Conservation (phyloP, 53 echinoderm and acorn worm genomes). For the Holothuria leucospilota region DNA sequence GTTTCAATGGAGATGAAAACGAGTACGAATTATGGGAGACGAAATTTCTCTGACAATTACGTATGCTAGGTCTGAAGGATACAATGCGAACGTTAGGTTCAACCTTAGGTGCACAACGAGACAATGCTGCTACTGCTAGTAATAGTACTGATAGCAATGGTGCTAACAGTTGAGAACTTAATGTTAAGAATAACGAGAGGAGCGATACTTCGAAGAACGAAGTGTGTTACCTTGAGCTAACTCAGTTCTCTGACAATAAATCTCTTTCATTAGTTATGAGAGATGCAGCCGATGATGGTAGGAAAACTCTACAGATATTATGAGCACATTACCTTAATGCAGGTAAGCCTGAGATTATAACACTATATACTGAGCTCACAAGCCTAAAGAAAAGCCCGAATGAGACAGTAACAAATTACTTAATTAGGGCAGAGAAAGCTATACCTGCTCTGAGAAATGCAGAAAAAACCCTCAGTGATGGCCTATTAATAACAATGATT, state of each 20-base stretch:
- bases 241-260: background rate
- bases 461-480: background rate
- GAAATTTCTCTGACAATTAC: no score
- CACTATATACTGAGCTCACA: background rate
- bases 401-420: background rate
- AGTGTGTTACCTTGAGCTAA: background rate
- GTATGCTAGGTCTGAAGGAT: no score
- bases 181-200: no score
- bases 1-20: no score
- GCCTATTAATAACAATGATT: background rate
- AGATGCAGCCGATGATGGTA: background rate
- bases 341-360: background rate
- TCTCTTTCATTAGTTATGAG: background rate
- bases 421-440: background rate
- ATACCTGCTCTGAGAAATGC: background rate
- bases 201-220: background rate
- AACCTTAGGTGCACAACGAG: no score
- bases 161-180: no score
- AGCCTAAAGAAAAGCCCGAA: background rate
- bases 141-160: no score
- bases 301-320: constrained; percentile 4
- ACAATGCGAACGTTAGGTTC: no score
- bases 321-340: background rate
- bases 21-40: no score
- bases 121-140: no score